Evolutionary conservation across 2,888 invertebrate genomes (phyloP).

Genomic region (Thereva nobilitata): DNA sequence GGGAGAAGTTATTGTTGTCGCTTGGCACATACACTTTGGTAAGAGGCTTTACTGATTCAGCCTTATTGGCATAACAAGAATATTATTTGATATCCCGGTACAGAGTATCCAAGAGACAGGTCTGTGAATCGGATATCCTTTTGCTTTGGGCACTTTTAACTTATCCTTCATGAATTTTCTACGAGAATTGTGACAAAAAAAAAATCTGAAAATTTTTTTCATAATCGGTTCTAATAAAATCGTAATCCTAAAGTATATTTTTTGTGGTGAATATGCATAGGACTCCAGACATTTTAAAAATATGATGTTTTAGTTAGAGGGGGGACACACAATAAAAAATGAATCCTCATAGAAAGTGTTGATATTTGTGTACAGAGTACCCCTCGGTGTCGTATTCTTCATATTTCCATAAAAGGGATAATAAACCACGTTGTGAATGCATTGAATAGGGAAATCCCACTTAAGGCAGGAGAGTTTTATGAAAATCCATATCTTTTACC

Average conservation of each 20-base stretch:
- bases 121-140: slow-evolving; percentile 7
- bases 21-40: slow-evolving; percentile 9
- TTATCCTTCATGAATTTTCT: slow-evolving; percentile 14
- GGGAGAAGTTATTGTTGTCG: slow-evolving; percentile 26
- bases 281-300: too few species aligned
- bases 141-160: neutral
- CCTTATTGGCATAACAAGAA: slow-evolving; percentile 32
- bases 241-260: too few species aligned
- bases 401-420: neutral
- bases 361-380: too few species aligned
- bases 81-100: slow-evolving; percentile 15
- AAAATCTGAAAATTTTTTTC: slow-evolving; percentile 8
- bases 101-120: slow-evolving; percentile 23
- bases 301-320: too few species aligned
- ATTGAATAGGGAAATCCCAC: neutral
- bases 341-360: too few species aligned
- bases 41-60: slow-evolving; percentile 32
- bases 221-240: too few species aligned
- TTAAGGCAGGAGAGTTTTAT: slow-evolving; percentile 12
- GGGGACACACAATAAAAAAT: too few species aligned
- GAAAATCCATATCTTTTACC: neutral
- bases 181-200: slow-evolving; percentile 21
- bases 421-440: neutral
- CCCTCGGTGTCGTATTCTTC: slow-evolving; percentile 4
- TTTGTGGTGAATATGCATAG: too few species aligned